A percentile compares a stretch with the other conserved stretches of the same genome.
Evolutionary conservation across 2,888 invertebrate species (phyloP).

Genomic region (Trachelus troglodyta): DNA sequence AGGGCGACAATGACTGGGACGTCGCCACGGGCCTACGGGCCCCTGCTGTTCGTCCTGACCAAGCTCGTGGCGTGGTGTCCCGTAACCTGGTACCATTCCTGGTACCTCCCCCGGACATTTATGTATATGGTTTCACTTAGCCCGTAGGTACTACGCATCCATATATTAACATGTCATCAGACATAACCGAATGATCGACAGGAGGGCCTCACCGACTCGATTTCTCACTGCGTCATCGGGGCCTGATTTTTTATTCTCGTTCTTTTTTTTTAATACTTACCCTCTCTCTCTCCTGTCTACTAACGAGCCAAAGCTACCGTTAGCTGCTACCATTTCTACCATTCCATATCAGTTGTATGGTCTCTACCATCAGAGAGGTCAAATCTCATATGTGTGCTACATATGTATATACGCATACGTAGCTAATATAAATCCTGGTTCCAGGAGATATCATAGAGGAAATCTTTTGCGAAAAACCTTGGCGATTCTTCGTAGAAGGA

Average conservation of each 20-base stretch:
- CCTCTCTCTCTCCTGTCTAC: neutral
- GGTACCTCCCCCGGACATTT: constrained; percentile 22
- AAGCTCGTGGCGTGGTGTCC: constrained; percentile 21
- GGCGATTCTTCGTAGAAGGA: neutral
- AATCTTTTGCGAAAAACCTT: neutral
- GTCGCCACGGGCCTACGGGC: constrained; percentile 40
- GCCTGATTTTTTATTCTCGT: neutral
- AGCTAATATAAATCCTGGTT: neutral
- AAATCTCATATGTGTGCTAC: neutral
- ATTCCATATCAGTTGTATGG: neutral
- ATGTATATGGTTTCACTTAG: constrained; percentile 17
- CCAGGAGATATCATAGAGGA: neutral
- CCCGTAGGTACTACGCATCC: constrained; percentile 50
- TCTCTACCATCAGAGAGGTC: neutral
- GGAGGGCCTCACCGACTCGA: constrained; percentile 4
- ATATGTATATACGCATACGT: neutral
- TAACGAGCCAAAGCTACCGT: neutral
- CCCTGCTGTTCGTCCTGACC: constrained; percentile 28
- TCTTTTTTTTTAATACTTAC: neutral
- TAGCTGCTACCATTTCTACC: neutral
- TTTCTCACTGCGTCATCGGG: constrained; percentile 5
- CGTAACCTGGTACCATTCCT: constrained; percentile 16
- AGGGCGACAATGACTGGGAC: constrained; percentile 64
- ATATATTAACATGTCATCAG: constrained; percentile 61
- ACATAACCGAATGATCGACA: constrained; percentile 32